Evolutionary conservation across 2,113 vertebrate species (phyloP).

Genomic region (Petroica traversi): DNA sequence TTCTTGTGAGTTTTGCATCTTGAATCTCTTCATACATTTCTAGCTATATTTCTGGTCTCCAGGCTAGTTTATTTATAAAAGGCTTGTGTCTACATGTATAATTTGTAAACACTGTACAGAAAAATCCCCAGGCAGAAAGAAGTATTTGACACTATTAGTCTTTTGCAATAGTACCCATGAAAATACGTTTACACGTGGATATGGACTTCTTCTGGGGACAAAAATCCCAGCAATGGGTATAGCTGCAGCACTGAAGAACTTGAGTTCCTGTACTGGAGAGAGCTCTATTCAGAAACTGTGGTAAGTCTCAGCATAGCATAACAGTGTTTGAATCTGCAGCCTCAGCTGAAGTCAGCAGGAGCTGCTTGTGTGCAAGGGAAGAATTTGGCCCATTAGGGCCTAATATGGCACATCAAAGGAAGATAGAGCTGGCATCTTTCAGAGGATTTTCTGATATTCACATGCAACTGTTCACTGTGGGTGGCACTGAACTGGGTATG

Average conservation of each 20-base stretch:
- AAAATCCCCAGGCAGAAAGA: not conserved
- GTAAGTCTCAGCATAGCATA: not conserved
- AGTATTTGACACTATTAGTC: not conserved
- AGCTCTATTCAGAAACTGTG: not conserved
- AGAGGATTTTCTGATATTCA: constrained; percentile 36
- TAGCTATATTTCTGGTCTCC: not conserved
- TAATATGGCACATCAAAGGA: constrained; percentile 46
- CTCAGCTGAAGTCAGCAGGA: constrained; percentile 29
- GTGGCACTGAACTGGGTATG: constrained; percentile 57
- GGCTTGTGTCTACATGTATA: not conserved
- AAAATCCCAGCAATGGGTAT: not conserved
- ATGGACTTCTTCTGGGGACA: not conserved
- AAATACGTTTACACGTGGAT: not conserved
- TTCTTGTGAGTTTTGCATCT: not conserved
- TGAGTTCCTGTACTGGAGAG: not conserved
- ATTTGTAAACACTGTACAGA: not conserved
- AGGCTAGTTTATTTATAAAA: not conserved
- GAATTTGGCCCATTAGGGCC: constrained; percentile 26
- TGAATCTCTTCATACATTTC: not conserved
- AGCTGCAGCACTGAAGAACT: not conserved
- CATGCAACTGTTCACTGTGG: constrained; percentile 42
- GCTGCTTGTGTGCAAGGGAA: not conserved
- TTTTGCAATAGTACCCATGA: not conserved
- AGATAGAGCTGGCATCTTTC: constrained; percentile 49
- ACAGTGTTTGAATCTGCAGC: not conserved